These are phyloP conservation scores for Mamestra brassicae DNA, from an alignment of 2,888 invertebrate species.

Conservation along the genomic window DNA sequence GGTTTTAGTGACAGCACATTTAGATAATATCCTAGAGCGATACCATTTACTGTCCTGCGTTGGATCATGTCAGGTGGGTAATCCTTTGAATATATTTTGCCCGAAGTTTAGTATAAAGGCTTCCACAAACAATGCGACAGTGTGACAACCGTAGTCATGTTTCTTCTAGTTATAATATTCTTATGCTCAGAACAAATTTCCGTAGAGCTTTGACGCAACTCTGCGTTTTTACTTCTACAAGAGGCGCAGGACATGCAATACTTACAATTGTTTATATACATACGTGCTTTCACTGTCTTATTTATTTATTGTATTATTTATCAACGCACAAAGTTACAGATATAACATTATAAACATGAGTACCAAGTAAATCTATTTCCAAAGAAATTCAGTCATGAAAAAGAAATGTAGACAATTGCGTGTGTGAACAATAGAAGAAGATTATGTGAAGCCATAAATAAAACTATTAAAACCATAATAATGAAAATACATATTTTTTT, in stretches of 20 bases:
- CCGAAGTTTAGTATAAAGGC: background rate
- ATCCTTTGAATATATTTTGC: background rate
- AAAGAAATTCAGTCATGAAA: too few species aligned
- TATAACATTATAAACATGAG: too few species aligned
- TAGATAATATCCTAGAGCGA: background rate
- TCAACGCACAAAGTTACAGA: too few species aligned
- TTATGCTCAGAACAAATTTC: background rate
- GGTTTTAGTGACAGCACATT: slow-evolving; percentile 2
- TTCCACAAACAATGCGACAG: background rate
- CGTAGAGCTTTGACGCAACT: background rate
- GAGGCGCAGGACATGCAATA: background rate
- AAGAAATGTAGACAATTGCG: too few species aligned
- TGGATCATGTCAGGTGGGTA: background rate
- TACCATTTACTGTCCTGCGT: background rate
- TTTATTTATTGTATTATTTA: too few species aligned
- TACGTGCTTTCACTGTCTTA: background rate
- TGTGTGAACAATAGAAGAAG: too few species aligned
- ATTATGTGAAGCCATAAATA: too few species aligned
- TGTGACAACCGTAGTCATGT: background rate
- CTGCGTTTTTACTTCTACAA: background rate
- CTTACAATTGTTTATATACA: background rate
- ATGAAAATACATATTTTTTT: too few species aligned
- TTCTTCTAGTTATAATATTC: background rate
- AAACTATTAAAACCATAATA: too few species aligned
- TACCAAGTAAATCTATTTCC: too few species aligned